Evolutionary conservation across 2,797 vertebrate species (phyloP).

Genomic region (Anabas testudineus): DNA sequence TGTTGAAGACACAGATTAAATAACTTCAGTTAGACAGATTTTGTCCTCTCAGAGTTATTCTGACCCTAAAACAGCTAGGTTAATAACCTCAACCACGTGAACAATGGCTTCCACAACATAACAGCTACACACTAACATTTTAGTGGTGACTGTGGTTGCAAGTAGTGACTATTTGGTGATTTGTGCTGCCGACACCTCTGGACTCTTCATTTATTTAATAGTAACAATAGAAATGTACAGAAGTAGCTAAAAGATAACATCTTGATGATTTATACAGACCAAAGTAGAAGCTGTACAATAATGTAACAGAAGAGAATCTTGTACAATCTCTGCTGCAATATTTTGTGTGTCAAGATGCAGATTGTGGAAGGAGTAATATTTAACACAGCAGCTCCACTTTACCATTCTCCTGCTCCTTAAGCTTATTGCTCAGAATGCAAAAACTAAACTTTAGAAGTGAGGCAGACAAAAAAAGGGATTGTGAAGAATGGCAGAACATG

Average conservation of each 20-base stretch:
- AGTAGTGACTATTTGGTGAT: not conserved
- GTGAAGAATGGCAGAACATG: no score
- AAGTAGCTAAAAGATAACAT: not conserved
- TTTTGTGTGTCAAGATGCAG: not conserved
- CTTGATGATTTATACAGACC: not conserved
- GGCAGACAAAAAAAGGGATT: no score
- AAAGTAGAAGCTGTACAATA: not conserved
- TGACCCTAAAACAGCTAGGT: not conserved
- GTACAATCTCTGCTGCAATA: not conserved
- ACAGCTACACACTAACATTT: slow-evolving; percentile 45
- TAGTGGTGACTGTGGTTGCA: slow-evolving; percentile 21
- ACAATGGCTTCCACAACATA: slow-evolving; percentile 15
- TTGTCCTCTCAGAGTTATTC: not conserved
- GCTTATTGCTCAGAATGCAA: not conserved
- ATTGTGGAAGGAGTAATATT: not conserved
- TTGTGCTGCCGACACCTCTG: not conserved
- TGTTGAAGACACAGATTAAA: slow-evolving; percentile 68
- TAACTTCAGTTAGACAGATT: not conserved
- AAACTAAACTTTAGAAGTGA: not conserved
- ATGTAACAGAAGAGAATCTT: not conserved
- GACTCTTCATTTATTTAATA: slow-evolving; percentile 6
- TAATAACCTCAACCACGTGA: not conserved
- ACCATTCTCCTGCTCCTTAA: not conserved
- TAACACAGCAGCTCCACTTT: not conserved
- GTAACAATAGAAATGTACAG: not conserved